phyloP scores from a whole-genome alignment of 64 coral and sea anemone genomes.

The Platygyra sinensis region DNA sequence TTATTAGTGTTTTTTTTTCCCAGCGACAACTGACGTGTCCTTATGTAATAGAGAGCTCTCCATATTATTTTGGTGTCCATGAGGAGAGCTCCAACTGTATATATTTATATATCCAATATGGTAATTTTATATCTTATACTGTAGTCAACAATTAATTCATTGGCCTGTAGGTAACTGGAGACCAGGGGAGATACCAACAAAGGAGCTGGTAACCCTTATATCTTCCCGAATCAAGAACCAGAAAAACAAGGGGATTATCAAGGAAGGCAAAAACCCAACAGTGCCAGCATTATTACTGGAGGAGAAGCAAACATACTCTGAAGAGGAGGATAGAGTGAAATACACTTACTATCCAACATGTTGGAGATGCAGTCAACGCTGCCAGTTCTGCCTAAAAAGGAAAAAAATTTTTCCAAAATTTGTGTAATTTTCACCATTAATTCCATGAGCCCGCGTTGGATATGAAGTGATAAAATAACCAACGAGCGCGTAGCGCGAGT shows the following conservation, averaged over 20 bases:
- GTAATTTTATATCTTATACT: not conserved
- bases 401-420: constrained; percentile 21
- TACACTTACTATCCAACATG: not conserved
- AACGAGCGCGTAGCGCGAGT: too few relatives aligned
- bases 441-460: too few relatives aligned
- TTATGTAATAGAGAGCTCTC: too few relatives aligned
- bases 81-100: too few relatives aligned
- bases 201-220: constrained; percentile 32
- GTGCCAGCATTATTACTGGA: constrained; percentile 30
- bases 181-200: constrained; percentile 51
- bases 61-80: too few relatives aligned
- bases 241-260: constrained; percentile 29
- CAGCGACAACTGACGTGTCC: too few relatives aligned
- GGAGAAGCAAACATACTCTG: not conserved
- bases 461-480: too few relatives aligned
- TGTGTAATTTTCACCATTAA: constrained; percentile 22
- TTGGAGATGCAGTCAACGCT: constrained; percentile 39
- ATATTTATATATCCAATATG: too few relatives aligned
- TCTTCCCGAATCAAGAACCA: constrained; percentile 42
- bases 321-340: constrained; percentile 15
- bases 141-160: not conserved
- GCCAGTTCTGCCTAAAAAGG: constrained; percentile 20
- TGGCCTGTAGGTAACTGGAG: constrained; percentile 23
- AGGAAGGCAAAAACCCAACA: not conserved
- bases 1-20: too few relatives aligned